Conservation (phyloP, 2,888 invertebrate genomes). For the Mythimna loreyi region DNA sequence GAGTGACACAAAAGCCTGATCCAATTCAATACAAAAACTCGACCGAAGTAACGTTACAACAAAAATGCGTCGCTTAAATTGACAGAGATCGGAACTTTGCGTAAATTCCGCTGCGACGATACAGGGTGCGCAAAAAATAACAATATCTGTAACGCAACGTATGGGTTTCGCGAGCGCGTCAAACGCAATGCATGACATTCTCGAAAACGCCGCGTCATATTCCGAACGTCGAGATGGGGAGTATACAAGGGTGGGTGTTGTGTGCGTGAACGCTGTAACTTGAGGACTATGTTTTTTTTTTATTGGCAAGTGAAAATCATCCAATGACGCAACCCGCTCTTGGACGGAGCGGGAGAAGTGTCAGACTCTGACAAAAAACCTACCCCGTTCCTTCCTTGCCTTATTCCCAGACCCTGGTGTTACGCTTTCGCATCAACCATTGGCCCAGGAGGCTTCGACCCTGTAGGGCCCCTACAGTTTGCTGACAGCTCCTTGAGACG, state of each 20-base stretch:
- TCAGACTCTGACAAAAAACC: no score
- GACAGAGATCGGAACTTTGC: conserved; percentile 19
- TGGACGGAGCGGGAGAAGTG: no score
- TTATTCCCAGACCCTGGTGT: no score
- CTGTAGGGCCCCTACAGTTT: no score
- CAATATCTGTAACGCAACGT: conserved; percentile 67
- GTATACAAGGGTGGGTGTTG: conserved; percentile 2
- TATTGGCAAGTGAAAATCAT: no score
- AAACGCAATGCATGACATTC: conserved; percentile 74
- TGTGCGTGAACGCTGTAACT: conserved; percentile 8
- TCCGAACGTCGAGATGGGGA: conserved; percentile 69
- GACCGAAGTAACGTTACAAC: conserved; percentile 5
- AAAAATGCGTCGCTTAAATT: conserved; percentile 24
- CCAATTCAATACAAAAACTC: conserved; percentile 1
- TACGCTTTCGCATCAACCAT: no score
- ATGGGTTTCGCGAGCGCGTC: conserved; percentile 79
- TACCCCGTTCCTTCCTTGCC: no score
- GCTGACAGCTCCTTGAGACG: no score
- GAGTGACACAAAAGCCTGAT: neutral
- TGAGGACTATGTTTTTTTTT: no score
- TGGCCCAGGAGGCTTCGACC: no score
- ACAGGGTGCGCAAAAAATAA: conserved; percentile 64
- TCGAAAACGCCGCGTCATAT: conserved; percentile 84
- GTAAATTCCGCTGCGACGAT: conserved; percentile 43
- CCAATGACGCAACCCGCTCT: no score